Conservation (phyloP, 2,113 vertebrate genomes). For the Ornithorhynchus anatinus region DNA sequence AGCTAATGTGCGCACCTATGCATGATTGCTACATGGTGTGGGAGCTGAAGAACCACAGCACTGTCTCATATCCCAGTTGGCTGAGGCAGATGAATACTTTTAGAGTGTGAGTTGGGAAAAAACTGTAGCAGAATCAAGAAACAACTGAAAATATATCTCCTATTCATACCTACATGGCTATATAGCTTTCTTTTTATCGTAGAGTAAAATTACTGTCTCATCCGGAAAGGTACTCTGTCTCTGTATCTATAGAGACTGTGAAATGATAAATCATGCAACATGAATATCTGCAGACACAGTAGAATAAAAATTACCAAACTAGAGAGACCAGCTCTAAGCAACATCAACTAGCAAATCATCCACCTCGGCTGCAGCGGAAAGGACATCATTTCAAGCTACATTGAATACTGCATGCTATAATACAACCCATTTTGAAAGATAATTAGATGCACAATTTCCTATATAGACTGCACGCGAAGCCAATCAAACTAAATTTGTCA, state of each 20-base stretch:
- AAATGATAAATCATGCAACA: constrained; percentile 38
- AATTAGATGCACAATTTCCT: constrained; percentile 64
- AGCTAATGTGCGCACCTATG: neutral
- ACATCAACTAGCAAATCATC: constrained; percentile 59
- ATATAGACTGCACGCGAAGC: constrained; percentile 33
- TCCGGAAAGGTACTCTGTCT: constrained; percentile 2
- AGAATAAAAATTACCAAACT: constrained; percentile 46
- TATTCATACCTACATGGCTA: neutral
- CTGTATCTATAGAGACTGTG: neutral
- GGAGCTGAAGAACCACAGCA: neutral
- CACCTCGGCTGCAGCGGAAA: constrained; percentile 39
- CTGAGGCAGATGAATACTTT: neutral
- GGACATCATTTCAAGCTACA: constrained; percentile 63
- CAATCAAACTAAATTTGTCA: constrained; percentile 59
- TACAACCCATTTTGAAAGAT: constrained; percentile 64
- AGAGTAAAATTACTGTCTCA: constrained; percentile 12
- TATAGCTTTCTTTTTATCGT: neutral
- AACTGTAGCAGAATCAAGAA: constrained; percentile 1
- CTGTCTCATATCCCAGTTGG: neutral
- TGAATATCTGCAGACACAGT: constrained; percentile 34
- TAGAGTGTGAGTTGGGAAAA: constrained; percentile 25
- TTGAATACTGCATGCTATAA: constrained; percentile 48
- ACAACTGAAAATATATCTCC: neutral
- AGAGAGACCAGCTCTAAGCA: constrained; percentile 47
- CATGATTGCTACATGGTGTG: neutral